Percentiles rank a stretch among this genome's conserved stretches.
These are phyloP conservation scores for Dreissena rostriformis DNA, from an alignment of 1,140 invertebrate genomes.

Conservation along the genomic window DNA sequence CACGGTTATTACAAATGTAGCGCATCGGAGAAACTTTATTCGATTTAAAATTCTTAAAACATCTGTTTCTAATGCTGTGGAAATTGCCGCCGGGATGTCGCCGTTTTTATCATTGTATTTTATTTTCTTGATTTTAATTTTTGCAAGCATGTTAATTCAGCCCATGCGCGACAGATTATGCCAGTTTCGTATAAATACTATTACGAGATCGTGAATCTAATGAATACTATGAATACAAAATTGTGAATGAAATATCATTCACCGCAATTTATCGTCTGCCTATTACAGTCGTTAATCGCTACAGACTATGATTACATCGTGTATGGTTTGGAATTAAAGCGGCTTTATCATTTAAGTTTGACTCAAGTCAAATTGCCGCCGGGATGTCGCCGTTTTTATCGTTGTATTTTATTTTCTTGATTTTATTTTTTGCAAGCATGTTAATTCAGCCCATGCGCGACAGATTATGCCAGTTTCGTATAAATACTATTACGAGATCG, in stretches of 20 bases:
- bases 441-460: too few species aligned
- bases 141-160: constrained; percentile 36
- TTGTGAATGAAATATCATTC: constrained; percentile 36
- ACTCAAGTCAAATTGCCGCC: too few species aligned
- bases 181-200: constrained; percentile 42
- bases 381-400: too few species aligned
- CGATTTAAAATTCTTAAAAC: constrained; percentile 36
- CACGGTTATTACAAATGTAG: constrained; percentile 43
- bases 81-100: constrained; percentile 43
- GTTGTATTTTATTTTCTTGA: too few species aligned
- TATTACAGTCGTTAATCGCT: not conserved
- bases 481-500: too few species aligned
- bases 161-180: constrained; percentile 40
- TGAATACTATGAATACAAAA: constrained; percentile 34
- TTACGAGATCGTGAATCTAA: constrained; percentile 6
- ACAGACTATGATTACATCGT: constrained; percentile 2
- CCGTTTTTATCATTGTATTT: constrained; percentile 4
- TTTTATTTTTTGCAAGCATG: too few species aligned
- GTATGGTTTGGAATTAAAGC: not conserved
- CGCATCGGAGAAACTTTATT: constrained; percentile 44
- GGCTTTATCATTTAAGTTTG: too few species aligned
- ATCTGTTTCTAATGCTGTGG: constrained; percentile 4
- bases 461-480: too few species aligned
- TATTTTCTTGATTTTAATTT: constrained; percentile 50
- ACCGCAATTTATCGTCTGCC: not conserved